These are phyloP conservation scores for Scaptodrosophila latifasciaeformis DNA, from an alignment of 2,888 invertebrate genomes.

Conservation along the genomic window DNA sequence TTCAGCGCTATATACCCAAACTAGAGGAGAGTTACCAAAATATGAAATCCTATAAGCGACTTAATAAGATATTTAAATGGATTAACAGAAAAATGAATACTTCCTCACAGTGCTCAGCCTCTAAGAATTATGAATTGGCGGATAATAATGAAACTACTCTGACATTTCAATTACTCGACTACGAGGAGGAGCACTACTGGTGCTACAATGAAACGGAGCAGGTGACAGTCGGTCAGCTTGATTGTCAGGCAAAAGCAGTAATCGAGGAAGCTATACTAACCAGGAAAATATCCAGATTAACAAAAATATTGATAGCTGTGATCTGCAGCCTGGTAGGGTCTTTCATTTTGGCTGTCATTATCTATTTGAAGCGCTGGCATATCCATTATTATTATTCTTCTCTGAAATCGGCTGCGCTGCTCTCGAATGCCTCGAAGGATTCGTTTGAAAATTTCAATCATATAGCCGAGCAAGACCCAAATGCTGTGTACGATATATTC, in stretches of 20 bases:
- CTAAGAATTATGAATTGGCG: constrained; percentile 20
- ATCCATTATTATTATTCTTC: constrained; percentile 78
- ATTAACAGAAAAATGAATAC: constrained; percentile 23
- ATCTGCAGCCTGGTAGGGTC: constrained; percentile 44
- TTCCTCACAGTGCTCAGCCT: constrained; percentile 24
- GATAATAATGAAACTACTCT: constrained; percentile 42
- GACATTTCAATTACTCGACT: constrained; percentile 72
- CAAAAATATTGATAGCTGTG: constrained; percentile 41
- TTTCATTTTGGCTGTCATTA: constrained; percentile 45
- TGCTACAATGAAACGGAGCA: constrained; percentile 73
- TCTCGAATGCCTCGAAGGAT: constrained; percentile 77
- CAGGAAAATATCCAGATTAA: constrained; percentile 38
- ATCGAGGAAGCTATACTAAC: constrained; percentile 28
- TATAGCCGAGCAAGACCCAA: constrained; percentile 53
- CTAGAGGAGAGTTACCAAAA: constrained; percentile 42
- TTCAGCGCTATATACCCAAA: constrained; percentile 32
- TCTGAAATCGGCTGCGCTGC: constrained; percentile 78
- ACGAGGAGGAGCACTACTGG: constrained; percentile 70
- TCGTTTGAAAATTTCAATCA: constrained; percentile 55
- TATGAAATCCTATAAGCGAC: constrained; percentile 33
- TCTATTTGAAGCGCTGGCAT: constrained; percentile 77
- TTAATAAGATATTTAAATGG: constrained; percentile 38
- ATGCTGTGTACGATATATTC: constrained; percentile 80
- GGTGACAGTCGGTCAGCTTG: constrained; percentile 50
- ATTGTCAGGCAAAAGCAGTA: constrained; percentile 45